Conservation (phyloP, 2,113 vertebrate species). For the Muntiacus reevesi region DNA sequence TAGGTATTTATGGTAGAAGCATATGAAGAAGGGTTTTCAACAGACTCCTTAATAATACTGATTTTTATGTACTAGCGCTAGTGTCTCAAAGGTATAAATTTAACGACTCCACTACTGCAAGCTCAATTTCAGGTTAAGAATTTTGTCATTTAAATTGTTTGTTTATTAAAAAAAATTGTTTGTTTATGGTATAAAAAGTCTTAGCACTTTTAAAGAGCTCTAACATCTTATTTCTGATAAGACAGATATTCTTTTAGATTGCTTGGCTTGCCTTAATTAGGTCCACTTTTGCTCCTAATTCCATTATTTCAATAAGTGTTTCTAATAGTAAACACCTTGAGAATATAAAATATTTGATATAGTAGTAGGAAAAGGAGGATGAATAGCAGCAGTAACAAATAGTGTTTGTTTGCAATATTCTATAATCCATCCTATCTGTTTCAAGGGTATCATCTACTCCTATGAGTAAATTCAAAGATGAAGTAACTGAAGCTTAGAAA, state of each 20-base stretch:
- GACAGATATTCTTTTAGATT: neutral
- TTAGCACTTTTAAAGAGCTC: neutral
- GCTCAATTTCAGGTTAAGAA: neutral
- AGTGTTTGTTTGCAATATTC: neutral
- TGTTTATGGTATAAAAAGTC: neutral
- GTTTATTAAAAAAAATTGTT: neutral
- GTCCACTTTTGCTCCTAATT: neutral
- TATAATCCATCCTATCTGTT: neutral
- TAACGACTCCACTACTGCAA: neutral
- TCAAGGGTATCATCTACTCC: neutral
- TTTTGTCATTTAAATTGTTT: slow-evolving; percentile 17
- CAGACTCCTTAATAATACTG: neutral
- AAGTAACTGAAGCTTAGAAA: neutral
- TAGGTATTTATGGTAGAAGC: slow-evolving; percentile 16
- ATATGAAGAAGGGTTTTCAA: slow-evolving; percentile 19
- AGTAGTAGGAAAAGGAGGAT: neutral
- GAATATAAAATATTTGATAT: neutral
- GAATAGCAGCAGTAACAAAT: neutral
- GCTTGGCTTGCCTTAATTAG: neutral
- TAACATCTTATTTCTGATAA: neutral
- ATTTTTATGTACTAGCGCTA: neutral
- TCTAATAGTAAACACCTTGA: neutral
- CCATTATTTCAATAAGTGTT: neutral
- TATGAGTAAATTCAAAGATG: neutral
- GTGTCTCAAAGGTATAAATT: neutral